Conservation (phyloP, 2,113 vertebrate genomes). For the Gulo gulo region DNA sequence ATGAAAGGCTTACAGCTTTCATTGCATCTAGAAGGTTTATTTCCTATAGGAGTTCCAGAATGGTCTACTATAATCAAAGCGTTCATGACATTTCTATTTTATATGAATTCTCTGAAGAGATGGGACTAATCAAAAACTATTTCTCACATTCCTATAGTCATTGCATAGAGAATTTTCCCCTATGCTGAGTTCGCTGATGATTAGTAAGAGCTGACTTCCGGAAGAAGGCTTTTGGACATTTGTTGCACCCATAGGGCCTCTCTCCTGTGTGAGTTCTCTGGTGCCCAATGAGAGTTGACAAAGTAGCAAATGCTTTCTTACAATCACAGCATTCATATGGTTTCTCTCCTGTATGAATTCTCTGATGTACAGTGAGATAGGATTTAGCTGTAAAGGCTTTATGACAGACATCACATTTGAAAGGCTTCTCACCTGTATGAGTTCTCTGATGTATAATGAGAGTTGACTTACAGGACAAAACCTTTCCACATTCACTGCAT, state of each 20-base stretch:
- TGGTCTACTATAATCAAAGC: background rate
- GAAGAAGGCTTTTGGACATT: slow-evolving; percentile 26
- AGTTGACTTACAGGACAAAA: background rate
- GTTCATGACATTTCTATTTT: background rate
- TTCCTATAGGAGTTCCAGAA: background rate
- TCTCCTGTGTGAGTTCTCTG: slow-evolving; percentile 24
- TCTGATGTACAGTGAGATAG: background rate
- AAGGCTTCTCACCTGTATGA: background rate
- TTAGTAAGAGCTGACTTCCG: background rate
- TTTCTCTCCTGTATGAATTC: background rate
- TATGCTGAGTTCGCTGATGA: background rate
- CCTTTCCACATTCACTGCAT: background rate
- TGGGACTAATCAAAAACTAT: background rate
- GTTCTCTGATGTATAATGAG: slow-evolving; percentile 17
- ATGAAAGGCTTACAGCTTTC: background rate
- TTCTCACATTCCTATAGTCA: background rate
- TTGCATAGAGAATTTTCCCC: background rate
- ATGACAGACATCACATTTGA: background rate
- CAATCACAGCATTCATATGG: background rate
- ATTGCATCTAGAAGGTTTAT: background rate
- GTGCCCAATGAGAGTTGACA: slow-evolving; percentile 15
- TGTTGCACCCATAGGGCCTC: background rate
- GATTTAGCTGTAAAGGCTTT: slow-evolving; percentile 16
- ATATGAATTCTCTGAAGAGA: background rate
- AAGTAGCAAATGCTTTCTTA: background rate